Conservation (phyloP, 2,113 vertebrate genomes). For the Cyanoderma ruficeps region DNA sequence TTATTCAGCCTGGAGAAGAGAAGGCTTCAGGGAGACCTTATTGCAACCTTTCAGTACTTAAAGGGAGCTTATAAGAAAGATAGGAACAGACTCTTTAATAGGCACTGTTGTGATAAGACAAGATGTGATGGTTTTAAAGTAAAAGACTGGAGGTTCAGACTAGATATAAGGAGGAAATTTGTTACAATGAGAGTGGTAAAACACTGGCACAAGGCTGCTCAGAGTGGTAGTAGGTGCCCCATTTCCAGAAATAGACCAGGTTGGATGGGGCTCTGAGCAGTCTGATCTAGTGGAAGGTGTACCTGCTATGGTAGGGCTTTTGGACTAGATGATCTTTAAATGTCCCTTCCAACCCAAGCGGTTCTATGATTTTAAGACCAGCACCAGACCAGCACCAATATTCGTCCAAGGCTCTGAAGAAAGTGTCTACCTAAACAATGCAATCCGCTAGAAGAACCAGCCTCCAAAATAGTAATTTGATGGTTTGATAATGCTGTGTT, state of each 20-base stretch:
- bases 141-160: not conserved
- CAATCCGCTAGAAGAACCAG: not conserved
- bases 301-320: not conserved
- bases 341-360: not conserved
- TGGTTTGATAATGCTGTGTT: not conserved
- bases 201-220: not conserved
- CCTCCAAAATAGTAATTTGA: not conserved
- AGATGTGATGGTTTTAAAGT: not conserved
- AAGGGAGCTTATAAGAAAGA: not conserved
- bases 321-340: not conserved
- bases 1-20: not conserved
- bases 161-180: not conserved
- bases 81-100: not conserved
- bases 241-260: not conserved
- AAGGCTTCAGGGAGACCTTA: not conserved
- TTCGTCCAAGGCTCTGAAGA: not conserved
- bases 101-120: not conserved
- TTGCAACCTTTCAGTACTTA: not conserved
- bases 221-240: not conserved
- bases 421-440: not conserved
- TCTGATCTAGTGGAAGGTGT: not conserved
- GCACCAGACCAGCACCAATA: not conserved
- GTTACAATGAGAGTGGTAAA: not conserved
- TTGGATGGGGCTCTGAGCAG: rapidly evolving
- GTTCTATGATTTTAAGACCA: not conserved